A percentile compares a stretch with the other conserved stretches of the same genome.
These are phyloP conservation scores for Leptopilina myrica DNA, from an alignment of 2,888 invertebrate species.

Conservation along the genomic window DNA sequence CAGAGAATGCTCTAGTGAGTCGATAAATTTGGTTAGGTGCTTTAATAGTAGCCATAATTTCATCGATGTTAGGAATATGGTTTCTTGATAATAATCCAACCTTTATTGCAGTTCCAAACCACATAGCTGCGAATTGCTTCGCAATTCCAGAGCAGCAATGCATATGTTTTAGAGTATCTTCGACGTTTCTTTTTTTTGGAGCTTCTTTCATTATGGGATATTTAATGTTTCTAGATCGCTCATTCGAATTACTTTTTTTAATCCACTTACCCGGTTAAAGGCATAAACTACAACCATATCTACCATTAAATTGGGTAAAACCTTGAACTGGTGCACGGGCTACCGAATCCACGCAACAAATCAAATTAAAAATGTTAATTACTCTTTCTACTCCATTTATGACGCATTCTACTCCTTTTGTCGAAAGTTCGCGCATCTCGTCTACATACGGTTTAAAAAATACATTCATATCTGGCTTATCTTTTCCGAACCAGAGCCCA, in stretches of 20 bases:
- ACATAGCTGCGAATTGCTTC: constrained; percentile 26
- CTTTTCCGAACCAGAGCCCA: neutral
- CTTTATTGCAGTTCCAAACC: constrained; percentile 25
- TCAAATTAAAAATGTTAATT: neutral
- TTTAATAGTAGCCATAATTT: neutral
- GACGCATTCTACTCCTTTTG: neutral
- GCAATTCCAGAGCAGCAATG: neutral
- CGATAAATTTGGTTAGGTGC: constrained; percentile 7
- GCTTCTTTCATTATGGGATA: neutral
- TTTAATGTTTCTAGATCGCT: neutral
- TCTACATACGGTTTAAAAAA: neutral
- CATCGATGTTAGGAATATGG: neutral
- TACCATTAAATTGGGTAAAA: neutral
- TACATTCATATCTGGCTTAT: neutral
- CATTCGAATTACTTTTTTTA: too few species aligned
- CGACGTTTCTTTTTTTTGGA: neutral
- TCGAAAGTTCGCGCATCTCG: neutral
- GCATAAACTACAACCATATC: neutral
- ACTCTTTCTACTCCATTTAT: neutral
- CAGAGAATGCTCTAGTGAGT: constrained; percentile 17
- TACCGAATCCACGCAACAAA: neutral
- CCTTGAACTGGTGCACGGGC: constrained; percentile 9
- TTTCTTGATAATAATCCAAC: neutral
- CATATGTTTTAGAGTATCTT: neutral
- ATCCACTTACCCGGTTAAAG: too few species aligned